These are phyloP conservation scores for Micromys minutus DNA, from an alignment of 2,113 vertebrate genomes.

Conservation along the genomic window DNA sequence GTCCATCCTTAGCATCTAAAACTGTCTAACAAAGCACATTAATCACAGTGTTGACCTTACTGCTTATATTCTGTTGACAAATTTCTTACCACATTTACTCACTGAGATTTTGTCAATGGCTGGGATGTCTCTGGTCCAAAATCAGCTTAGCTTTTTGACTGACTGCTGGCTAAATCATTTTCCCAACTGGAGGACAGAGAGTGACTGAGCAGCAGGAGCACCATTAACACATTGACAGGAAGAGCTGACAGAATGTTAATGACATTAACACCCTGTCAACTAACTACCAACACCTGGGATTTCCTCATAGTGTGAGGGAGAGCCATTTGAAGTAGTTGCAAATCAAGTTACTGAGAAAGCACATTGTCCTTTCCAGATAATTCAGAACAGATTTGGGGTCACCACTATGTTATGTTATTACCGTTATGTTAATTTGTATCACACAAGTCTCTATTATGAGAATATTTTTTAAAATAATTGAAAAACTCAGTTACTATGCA, in stretches of 20 bases:
- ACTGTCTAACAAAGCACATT: constrained; percentile 37
- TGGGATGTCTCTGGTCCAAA: constrained; percentile 1
- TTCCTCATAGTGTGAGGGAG: constrained; percentile 57
- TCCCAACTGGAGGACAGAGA: constrained; percentile 44
- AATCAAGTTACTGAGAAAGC: constrained; percentile 48
- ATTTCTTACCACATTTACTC: constrained; percentile 54
- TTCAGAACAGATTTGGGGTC: constrained; percentile 3
- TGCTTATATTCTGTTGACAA: constrained; percentile 29
- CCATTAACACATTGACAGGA: constrained; percentile 70
- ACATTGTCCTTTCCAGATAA: constrained; percentile 52
- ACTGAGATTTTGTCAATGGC: constrained; percentile 62
- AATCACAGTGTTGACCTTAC: constrained; percentile 60
- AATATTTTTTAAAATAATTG: constrained; percentile 36
- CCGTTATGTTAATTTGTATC: constrained; percentile 4
- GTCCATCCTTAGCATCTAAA: constrained; percentile 32
- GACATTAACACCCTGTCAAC: constrained; percentile 79
- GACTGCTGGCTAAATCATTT: constrained; percentile 65
- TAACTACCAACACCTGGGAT: constrained; percentile 70
- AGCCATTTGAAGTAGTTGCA: constrained; percentile 63
- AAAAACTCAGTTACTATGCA: constrained; percentile 17
- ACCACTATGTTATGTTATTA: not conserved
- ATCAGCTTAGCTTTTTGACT: constrained; percentile 70
- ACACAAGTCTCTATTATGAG: constrained; percentile 21
- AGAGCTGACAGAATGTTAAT: constrained; percentile 75
- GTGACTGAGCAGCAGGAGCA: constrained; percentile 73